A percentile compares a stretch with the other conserved stretches of the same genome.
Conservation (phyloP, 2,113 vertebrate genomes). For the Ochotona curzoniae region DNA sequence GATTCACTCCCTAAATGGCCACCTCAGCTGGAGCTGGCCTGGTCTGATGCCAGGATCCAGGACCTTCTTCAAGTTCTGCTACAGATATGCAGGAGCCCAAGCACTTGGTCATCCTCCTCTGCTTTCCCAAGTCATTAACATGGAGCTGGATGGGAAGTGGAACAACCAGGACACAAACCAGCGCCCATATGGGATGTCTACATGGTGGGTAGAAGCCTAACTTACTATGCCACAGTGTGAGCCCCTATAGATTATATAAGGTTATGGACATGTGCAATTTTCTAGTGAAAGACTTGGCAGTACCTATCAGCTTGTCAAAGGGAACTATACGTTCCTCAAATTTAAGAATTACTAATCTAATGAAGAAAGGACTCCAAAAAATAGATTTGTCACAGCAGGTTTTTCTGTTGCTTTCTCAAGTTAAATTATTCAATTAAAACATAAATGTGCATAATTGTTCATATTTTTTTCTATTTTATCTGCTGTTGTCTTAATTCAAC, state of each 20-base stretch:
- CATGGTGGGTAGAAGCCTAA: too few relatives aligned
- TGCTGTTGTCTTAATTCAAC: not conserved
- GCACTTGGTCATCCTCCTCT: too few relatives aligned
- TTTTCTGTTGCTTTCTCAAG: slow-evolving; percentile 39
- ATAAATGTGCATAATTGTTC: not conserved
- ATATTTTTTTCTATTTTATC: not conserved
- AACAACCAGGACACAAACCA: too few relatives aligned
- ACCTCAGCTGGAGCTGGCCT: too few relatives aligned
- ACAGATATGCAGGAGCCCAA: too few relatives aligned
- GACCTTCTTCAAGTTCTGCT: too few relatives aligned
- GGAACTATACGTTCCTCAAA: not conserved
- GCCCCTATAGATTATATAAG: not conserved
- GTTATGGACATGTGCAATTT: not conserved
- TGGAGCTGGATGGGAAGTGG: too few relatives aligned
- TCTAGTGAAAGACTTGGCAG: not conserved
- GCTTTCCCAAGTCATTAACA: too few relatives aligned
- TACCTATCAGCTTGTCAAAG: not conserved
- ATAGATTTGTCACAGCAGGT: not conserved
- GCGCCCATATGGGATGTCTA: too few relatives aligned
- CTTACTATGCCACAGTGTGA: too few relatives aligned
- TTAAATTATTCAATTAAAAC: slow-evolving; percentile 32
- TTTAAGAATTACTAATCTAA: slow-evolving; percentile 17
- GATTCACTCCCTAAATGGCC: too few relatives aligned
- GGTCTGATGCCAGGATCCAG: too few relatives aligned
- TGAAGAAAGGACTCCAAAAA: not conserved